phyloP scores from a whole-genome alignment of 2,797 vertebrate species.

The Cyprinella venusta region DNA sequence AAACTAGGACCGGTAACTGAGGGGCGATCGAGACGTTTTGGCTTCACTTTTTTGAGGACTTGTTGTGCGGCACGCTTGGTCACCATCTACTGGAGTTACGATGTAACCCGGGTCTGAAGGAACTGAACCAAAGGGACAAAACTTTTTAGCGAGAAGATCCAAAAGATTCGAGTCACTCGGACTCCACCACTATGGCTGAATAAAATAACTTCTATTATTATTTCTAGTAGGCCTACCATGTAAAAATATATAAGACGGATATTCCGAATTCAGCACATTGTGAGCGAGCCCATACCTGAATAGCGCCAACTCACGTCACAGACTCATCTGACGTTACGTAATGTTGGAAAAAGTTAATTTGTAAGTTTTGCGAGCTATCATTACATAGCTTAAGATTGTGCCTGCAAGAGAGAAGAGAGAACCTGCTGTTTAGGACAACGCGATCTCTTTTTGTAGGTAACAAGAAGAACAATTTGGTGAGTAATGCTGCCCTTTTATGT shows the following conservation, averaged over 20 bases:
- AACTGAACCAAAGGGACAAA: too few species aligned
- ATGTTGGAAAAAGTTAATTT: conserved; percentile 1
- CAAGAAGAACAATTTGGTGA: neutral
- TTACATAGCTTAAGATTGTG: neutral
- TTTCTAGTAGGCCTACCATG: neutral
- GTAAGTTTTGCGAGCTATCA: neutral
- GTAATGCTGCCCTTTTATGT: neutral
- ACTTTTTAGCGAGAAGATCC: too few species aligned
- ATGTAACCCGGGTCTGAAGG: too few species aligned
- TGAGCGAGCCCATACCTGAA: neutral
- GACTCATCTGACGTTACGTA: neutral
- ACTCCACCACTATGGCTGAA: too few species aligned
- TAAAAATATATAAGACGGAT: too few species aligned
- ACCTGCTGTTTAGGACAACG: neutral
- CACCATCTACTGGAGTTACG: too few species aligned
- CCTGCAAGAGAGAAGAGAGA: neutral
- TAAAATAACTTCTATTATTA: too few species aligned
- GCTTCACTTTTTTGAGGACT: too few species aligned
- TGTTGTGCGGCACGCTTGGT: too few species aligned
- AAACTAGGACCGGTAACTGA: too few species aligned
- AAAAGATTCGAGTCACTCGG: too few species aligned
- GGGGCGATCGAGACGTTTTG: too few species aligned
- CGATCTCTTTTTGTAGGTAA: neutral
- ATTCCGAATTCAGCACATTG: neutral
- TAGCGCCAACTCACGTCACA: neutral